phyloP scores from a whole-genome alignment of 2,888 invertebrate species.

The Nycteola revayana region DNA sequence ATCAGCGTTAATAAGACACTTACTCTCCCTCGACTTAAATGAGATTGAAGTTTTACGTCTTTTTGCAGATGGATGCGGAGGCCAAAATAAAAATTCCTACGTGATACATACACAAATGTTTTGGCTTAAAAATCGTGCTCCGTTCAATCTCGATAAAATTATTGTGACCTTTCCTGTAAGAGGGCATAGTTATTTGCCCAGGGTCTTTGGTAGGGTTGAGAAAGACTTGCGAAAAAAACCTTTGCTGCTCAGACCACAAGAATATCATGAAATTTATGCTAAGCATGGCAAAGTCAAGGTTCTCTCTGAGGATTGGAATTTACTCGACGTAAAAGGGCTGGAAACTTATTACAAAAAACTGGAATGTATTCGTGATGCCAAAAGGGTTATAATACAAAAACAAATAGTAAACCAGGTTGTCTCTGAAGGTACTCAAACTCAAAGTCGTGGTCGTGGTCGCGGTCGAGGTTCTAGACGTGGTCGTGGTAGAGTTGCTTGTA shows the following conservation, averaged over 20 bases:
- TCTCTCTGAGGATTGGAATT: conserved; percentile 8
- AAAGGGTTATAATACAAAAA: conserved; percentile 11
- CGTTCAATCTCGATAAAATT: conserved; percentile 10
- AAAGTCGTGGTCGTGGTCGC: conserved; percentile 11
- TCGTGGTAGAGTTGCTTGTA: conserved; percentile 8
- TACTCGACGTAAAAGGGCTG: conserved; percentile 5
- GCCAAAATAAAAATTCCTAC: conserved; percentile 17
- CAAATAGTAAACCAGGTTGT: background rate
- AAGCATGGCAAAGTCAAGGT: conserved; percentile 12
- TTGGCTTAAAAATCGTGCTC: conserved; percentile 11
- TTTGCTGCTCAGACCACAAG: conserved; percentile 3
- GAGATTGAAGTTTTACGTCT: conserved; percentile 7
- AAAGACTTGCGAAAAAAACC: conserved; percentile 11
- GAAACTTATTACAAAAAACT: conserved; percentile 11
- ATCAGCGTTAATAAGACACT: conserved; percentile 8
- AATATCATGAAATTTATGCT: conserved; percentile 11
- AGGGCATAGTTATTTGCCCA: conserved; percentile 14
- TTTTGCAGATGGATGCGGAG: conserved; percentile 16
- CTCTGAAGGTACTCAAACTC: conserved; percentile 3
- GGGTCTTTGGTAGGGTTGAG: conserved; percentile 12
- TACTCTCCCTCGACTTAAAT: conserved; percentile 5
- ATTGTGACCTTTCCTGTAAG: conserved; percentile 14
- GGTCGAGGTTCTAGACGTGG: conserved; percentile 6
- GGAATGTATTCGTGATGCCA: conserved; percentile 11
- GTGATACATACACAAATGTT: conserved; percentile 12